These are phyloP conservation scores for Porites cylindrica DNA, from an alignment of 92 coral and sea anemone genomes.

Conservation along the genomic window DNA sequence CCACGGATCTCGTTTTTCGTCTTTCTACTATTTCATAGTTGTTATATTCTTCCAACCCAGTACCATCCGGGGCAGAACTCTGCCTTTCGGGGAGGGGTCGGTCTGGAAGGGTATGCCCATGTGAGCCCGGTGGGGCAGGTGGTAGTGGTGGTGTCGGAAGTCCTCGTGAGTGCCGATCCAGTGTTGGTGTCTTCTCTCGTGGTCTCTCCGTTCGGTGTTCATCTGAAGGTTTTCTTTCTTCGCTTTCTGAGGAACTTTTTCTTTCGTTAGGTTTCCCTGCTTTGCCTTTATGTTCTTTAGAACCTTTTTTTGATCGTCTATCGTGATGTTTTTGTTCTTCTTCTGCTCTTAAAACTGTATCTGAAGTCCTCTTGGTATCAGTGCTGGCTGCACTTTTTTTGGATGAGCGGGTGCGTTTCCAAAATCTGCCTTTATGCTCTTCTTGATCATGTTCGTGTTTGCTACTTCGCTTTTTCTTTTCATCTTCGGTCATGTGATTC, in stretches of 20 bases:
- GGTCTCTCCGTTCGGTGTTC: constrained; percentile 25
- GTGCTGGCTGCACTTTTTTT: constrained; percentile 12
- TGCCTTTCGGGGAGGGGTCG: constrained; percentile 59
- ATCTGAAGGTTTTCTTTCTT: neutral
- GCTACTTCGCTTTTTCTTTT: constrained; percentile 33
- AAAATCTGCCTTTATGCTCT: constrained; percentile 57
- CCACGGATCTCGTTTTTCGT: constrained; percentile 27
- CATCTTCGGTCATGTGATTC: neutral
- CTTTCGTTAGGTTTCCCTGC: constrained; percentile 22
- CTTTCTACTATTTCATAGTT: constrained; percentile 65
- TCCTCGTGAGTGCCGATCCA: constrained; percentile 28
- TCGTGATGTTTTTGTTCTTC: constrained; percentile 35
- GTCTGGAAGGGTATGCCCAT: constrained; percentile 4
- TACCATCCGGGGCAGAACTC: constrained; percentile 27
- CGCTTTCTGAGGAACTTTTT: constrained; percentile 27
- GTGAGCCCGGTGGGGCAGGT: neutral
- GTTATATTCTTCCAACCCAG: constrained; percentile 28
- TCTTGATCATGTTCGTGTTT: constrained; percentile 43
- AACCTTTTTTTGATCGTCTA: constrained; percentile 26
- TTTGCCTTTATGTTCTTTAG: constrained; percentile 18
- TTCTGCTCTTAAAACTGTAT: neutral
- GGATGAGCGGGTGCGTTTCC: constrained; percentile 58
- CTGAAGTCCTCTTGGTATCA: constrained; percentile 29
- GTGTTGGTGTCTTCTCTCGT: constrained; percentile 34
- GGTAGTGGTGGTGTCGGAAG: constrained; percentile 46